Conservation (phyloP, 2,888 invertebrate genomes). For the Auanema sp. region DNA sequence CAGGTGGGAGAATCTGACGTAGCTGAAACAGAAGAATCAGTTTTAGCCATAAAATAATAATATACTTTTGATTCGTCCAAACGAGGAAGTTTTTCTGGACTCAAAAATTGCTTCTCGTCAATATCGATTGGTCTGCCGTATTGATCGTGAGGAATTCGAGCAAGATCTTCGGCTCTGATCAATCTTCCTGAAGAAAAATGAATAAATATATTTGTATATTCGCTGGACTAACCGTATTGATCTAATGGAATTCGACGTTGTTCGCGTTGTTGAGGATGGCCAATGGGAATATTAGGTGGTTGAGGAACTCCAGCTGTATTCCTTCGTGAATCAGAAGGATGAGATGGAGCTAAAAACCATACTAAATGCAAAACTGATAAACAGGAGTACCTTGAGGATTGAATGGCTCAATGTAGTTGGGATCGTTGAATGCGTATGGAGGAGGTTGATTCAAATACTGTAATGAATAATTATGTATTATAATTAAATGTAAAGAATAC, state of each 20-base stretch:
- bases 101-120: conserved; percentile 26
- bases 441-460: conserved; percentile 12
- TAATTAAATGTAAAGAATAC: neutral
- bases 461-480: neutral
- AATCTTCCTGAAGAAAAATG: conserved; percentile 26
- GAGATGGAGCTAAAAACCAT: too few relatives aligned
- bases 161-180: conserved; percentile 27
- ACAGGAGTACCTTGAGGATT: too few relatives aligned
- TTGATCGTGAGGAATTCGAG: conserved; percentile 35
- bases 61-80: too few relatives aligned
- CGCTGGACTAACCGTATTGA: conserved; percentile 25
- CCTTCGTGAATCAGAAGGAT: neutral
- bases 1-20: too few relatives aligned
- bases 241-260: conserved; percentile 32
- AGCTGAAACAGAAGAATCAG: too few relatives aligned
- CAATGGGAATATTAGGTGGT: conserved; percentile 22
- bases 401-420: too few relatives aligned
- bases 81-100: neutral
- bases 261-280: conserved; percentile 29
- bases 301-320: neutral
- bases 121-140: conserved; percentile 27
- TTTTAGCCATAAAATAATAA: too few relatives aligned
- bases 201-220: neutral
- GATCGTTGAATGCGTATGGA: neutral
- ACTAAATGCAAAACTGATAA: too few relatives aligned